Conservation (phyloP, 2,113 vertebrate genomes). For the Melanerpes formicivorus region DNA sequence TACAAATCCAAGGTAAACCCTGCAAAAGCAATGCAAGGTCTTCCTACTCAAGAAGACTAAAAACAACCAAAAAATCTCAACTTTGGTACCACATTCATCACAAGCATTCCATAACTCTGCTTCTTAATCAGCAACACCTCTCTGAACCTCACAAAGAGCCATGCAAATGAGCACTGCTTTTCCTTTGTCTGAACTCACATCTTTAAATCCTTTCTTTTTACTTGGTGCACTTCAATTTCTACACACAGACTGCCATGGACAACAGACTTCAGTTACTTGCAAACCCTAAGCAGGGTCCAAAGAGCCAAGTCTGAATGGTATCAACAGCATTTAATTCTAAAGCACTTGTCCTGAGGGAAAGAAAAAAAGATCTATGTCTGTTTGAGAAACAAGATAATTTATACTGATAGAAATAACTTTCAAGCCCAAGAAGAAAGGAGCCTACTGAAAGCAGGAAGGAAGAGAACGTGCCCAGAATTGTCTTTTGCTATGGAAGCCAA, state of each 20-base stretch:
- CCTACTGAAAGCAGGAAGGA: not conserved
- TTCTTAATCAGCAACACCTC: not conserved
- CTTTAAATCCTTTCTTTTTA: not conserved
- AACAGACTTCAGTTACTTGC: not conserved
- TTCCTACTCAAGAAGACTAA: not conserved
- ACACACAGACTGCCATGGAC: not conserved
- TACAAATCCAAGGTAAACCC: not conserved
- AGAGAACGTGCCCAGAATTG: not conserved
- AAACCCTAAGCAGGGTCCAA: not conserved
- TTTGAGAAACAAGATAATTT: not conserved
- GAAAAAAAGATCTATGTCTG: accelerated
- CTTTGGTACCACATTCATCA: not conserved
- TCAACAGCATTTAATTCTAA: not conserved
- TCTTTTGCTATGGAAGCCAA: not conserved
- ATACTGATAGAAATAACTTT: not conserved
- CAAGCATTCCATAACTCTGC: not conserved
- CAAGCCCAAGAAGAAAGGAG: not conserved
- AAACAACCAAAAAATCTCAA: not conserved
- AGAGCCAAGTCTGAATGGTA: not conserved
- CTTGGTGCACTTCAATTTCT: not conserved
- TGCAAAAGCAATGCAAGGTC: not conserved
- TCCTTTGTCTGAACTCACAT: not conserved
- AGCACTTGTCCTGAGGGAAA: not conserved
- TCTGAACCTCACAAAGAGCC: not conserved
- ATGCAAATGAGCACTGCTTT: not conserved